These are phyloP conservation scores for Crocuta crocuta DNA, from an alignment of 2,113 vertebrate species.

Conservation along the genomic window DNA sequence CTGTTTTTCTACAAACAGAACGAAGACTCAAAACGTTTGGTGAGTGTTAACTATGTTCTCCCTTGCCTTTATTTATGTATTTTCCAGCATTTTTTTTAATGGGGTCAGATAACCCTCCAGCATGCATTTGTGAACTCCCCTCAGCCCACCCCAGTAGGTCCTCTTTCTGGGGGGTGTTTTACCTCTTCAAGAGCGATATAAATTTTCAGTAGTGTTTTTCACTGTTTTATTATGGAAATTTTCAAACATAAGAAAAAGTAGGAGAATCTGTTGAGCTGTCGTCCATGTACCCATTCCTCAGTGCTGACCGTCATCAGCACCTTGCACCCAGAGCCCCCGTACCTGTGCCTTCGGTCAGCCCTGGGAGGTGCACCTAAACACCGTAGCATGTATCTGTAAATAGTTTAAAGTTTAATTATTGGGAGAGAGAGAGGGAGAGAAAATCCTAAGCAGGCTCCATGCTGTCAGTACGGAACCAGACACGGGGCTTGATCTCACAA, in stretches of 20 bases:
- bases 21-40: conserved; percentile 96
- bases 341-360: rapidly evolving
- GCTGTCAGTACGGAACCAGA: too few relatives aligned
- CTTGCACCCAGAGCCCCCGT: too few relatives aligned
- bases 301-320: rapidly evolving
- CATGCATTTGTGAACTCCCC: rapidly evolving
- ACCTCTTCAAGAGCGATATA: neutral
- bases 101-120: neutral
- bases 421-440: too few relatives aligned
- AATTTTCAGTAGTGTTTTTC: neutral
- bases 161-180: neutral
- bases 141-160: neutral
- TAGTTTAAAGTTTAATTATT: too few relatives aligned
- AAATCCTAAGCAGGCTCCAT: too few relatives aligned
- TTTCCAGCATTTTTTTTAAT: neutral
- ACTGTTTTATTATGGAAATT: neutral
- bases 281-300: rapidly evolving
- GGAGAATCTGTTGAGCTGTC: rapidly evolving
- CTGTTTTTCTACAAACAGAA: conserved; percentile 97
- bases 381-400: rapidly evolving
- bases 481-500: too few relatives aligned
- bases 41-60: conserved; percentile 81
- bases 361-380: rapidly evolving
- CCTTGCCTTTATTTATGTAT: rapidly evolving
- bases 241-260: neutral